phyloP scores from a whole-genome alignment of 2,888 invertebrate genomes.

The Lasioglossum villosulum region DNA sequence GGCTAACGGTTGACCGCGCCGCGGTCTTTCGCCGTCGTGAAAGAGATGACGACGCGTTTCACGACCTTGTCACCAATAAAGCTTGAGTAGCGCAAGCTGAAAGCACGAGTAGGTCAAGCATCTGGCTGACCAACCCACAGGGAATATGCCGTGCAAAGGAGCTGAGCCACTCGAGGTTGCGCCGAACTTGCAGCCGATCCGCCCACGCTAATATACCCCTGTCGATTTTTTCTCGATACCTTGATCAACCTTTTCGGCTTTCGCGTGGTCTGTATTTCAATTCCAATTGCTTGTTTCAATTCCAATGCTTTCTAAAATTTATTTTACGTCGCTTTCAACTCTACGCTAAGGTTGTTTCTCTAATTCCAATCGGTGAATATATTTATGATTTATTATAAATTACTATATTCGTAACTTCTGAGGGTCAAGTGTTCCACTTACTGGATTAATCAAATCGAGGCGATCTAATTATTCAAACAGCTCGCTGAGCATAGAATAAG shows the following conservation, averaged over 20 bases:
- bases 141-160: conserved; percentile 11
- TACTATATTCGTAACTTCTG: neutral
- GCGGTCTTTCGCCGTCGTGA: conserved; percentile 16
- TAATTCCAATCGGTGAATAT: neutral
- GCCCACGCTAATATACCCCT: neutral
- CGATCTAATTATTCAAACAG: neutral
- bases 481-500: neutral
- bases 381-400: neutral
- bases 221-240: conserved; percentile 8
- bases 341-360: too few relatives aligned
- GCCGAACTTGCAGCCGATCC: conserved; percentile 11
- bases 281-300: too few relatives aligned
- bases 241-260: neutral
- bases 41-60: conserved; percentile 49
- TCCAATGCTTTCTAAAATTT: too few relatives aligned
- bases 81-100: conserved; percentile 46
- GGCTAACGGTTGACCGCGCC: conserved; percentile 14
- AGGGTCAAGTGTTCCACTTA: neutral
- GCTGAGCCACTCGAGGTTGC: conserved; percentile 3
- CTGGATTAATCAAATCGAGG: neutral
- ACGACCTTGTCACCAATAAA: conserved; percentile 61
- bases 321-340: too few relatives aligned
- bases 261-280: too few relatives aligned
- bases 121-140: conserved; percentile 50
- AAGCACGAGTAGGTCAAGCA: conserved; percentile 60